Evolutionary conservation across 2,797 vertebrate genomes (phyloP), one percentile per base, ranked within the genome.

Genomic region (Hephaestus fuliginosus): DNA sequence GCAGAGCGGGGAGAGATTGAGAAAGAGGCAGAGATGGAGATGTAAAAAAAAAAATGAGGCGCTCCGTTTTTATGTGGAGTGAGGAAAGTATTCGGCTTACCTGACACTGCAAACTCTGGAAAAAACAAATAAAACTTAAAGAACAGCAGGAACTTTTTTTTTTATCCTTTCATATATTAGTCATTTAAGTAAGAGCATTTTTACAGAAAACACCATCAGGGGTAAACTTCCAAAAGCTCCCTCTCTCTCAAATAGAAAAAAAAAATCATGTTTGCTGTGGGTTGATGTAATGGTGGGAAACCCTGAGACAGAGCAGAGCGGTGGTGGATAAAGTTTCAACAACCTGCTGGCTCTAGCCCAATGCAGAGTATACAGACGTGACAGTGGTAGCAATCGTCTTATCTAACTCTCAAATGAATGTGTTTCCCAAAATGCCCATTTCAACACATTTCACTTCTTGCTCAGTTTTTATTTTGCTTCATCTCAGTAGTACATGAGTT

Each of bases 1-100:
- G 82, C 81, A 80, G 70, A 58, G 63, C 0, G 49, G 22, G 70
- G 22, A 73, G 66, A 58, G 69, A 78, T 15, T 36, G 55, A 70
- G 67, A 55, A 17, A 49, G 39, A 67, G 56, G 39, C 28, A 41
- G 10, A 55, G 61, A 79, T 60, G 30, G 61, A 61, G 67, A 64
- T 66, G 60, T 68, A 25, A 25, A 25, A 25, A 25, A 25, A 41
- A 62, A 76, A 66, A 44, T 75, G 39, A 49, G 13, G 6, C 41
- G 10, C 30, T 69, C 68, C 52, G 76, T 43, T 86, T 83, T 82
- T 52, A 70, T 25, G 63, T 4, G 0, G 22, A 11, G 33, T 48
- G 51, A 69, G 2, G 39, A 60, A 49, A 72, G 51, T 68, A 63
- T 65, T 71, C 25, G 70, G 25, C 63, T 71, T 76, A 68, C 20